These are phyloP conservation scores for Cecidostiba fungosa DNA, from an alignment of 2,888 invertebrate species.

Conservation along the genomic window DNA sequence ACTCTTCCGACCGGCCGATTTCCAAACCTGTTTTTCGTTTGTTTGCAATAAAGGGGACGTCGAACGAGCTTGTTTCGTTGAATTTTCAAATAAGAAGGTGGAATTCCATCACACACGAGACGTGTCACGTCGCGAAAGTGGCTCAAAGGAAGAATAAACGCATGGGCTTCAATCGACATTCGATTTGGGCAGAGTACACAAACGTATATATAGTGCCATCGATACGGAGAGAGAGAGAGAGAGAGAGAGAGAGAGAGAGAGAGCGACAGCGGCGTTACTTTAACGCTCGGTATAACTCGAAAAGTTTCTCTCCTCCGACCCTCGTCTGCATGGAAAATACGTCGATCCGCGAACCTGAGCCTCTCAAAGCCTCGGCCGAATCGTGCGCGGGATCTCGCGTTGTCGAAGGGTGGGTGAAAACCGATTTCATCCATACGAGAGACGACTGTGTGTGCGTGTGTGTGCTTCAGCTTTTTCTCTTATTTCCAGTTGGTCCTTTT, in stretches of 20 bases:
- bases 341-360: slow-evolving; percentile 68
- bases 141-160: slow-evolving; percentile 32
- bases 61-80: background rate
- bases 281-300: slow-evolving; percentile 66
- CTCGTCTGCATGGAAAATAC: slow-evolving; percentile 65
- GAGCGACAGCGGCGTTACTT: slow-evolving; percentile 63
- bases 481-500: slow-evolving; percentile 22
- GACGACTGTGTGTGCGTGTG: no score
- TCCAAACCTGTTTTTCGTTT: slow-evolving; percentile 56
- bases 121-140: background rate
- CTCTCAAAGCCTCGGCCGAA: slow-evolving; percentile 60
- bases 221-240: background rate
- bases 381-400: slow-evolving; percentile 48
- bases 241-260: slow-evolving; percentile 18
- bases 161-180: slow-evolving; percentile 34
- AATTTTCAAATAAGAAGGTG: background rate
- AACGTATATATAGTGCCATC: background rate
- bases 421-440: slow-evolving; percentile 62
- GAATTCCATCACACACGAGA: background rate
- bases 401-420: slow-evolving; percentile 53
- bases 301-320: slow-evolving; percentile 62
- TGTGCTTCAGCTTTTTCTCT: slow-evolving; percentile 47
- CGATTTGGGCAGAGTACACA: slow-evolving; percentile 30
- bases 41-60: background rate
- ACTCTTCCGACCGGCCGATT: slow-evolving; percentile 58